phyloP scores from a whole-genome alignment of 2,113 vertebrate genomes.

The Paracyprichromis sp. region DNA sequence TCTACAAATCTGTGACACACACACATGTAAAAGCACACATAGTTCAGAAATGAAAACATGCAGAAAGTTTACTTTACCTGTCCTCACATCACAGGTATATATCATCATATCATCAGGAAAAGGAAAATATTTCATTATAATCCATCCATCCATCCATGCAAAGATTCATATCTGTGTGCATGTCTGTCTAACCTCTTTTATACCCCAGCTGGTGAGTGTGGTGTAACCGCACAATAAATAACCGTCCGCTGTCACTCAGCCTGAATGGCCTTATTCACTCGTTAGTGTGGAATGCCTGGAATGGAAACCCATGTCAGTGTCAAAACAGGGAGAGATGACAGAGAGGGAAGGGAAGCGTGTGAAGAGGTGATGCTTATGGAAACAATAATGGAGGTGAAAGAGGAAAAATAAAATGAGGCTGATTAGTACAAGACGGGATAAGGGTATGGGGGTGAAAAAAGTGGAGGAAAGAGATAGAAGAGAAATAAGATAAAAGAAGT shows the following conservation, averaged over 20 bases:
- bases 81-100: not conserved
- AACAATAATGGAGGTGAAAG: not conserved
- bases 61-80: not conserved
- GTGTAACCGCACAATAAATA: constrained; percentile 12
- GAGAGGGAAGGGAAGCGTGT: not conserved
- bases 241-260: not conserved
- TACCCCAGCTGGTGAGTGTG: not conserved
- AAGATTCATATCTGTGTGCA: not conserved
- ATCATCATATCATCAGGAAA: not conserved
- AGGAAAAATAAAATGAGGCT: not conserved
- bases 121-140: not conserved
- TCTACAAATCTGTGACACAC: not conserved
- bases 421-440: not conserved
- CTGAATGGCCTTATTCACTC: not conserved
- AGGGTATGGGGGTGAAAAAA: not conserved
- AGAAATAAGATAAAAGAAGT: not conserved
- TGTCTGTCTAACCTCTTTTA: not conserved
- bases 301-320: not conserved
- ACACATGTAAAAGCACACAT: not conserved
- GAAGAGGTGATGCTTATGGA: not conserved
- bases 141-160: not conserved
- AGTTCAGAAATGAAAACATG: not conserved
- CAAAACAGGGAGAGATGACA: not conserved
- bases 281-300: not conserved
- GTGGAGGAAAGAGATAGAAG: not conserved